These are phyloP conservation scores for Lates calcarifer DNA, from an alignment of 2,113 vertebrate species.

Conservation along the genomic window DNA sequence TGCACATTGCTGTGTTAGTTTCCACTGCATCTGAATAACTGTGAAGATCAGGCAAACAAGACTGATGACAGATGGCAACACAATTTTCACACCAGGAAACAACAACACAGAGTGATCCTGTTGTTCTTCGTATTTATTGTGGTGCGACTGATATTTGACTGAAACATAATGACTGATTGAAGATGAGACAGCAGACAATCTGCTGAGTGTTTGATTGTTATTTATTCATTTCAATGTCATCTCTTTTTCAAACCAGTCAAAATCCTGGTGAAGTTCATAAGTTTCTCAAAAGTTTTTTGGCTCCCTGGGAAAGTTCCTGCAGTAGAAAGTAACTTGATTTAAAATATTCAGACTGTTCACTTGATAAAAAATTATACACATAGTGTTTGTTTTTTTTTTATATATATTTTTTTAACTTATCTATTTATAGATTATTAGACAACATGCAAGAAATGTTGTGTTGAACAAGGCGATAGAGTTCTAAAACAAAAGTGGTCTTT, in stretches of 20 bases:
- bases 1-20: neutral
- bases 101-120: neutral
- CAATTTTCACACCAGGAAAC: neutral
- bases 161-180: neutral
- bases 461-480: neutral
- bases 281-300: neutral
- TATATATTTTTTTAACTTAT: too few species aligned
- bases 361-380: too few species aligned
- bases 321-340: neutral
- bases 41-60: neutral
- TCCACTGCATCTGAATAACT: neutral
- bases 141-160: neutral
- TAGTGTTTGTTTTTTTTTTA: neutral
- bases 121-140: neutral
- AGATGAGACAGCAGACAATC: neutral
- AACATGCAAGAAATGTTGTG: neutral
- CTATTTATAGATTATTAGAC: neutral
- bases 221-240: neutral
- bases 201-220: neutral
- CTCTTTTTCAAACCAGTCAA: neutral
- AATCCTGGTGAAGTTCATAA: neutral
- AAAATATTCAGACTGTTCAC: neutral
- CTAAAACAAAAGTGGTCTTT: too few species aligned
- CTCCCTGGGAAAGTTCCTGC: neutral
- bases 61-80: neutral